phyloP scores from a whole-genome alignment of 2,888 invertebrate species.

The Tinea semifulvella region DNA sequence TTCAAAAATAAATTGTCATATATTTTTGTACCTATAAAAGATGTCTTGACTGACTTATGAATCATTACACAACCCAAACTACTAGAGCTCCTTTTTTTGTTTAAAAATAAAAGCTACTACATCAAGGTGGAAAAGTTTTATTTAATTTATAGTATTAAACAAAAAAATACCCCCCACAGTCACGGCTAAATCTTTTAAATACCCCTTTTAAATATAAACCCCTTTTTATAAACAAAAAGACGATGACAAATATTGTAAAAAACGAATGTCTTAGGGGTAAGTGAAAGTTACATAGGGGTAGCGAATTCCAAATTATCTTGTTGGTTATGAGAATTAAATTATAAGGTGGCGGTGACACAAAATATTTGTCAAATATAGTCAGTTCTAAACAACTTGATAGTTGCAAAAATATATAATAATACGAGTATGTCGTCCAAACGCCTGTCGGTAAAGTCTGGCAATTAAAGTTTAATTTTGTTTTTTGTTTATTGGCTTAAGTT shows the following conservation, averaged over 20 bases:
- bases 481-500: too few relatives aligned
- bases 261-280: constrained; percentile 38
- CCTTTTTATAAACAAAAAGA: constrained; percentile 19
- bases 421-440: too few relatives aligned
- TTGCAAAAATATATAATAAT: constrained; percentile 20
- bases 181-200: constrained; percentile 33
- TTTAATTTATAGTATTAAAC: too few relatives aligned
- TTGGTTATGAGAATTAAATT: constrained; percentile 38
- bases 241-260: constrained; percentile 28
- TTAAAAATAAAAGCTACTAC: too few relatives aligned
- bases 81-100: too few relatives aligned
- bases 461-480: too few relatives aligned
- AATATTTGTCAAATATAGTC: constrained; percentile 19
- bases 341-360: constrained; percentile 21
- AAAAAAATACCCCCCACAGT: constrained; percentile 1
- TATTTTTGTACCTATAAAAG: too few relatives aligned
- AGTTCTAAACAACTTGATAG: constrained; percentile 23
- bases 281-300: constrained; percentile 21
- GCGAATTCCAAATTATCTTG: constrained; percentile 37
- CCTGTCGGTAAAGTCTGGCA: too few relatives aligned
- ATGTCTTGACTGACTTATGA: too few relatives aligned
- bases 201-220: constrained; percentile 15
- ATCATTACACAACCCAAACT: too few relatives aligned
- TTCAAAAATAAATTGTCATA: too few relatives aligned
- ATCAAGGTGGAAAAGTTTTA: too few relatives aligned